phyloP scores from a whole-genome alignment of 1,140 invertebrate genomes.

The Nebria ingens region DNA sequence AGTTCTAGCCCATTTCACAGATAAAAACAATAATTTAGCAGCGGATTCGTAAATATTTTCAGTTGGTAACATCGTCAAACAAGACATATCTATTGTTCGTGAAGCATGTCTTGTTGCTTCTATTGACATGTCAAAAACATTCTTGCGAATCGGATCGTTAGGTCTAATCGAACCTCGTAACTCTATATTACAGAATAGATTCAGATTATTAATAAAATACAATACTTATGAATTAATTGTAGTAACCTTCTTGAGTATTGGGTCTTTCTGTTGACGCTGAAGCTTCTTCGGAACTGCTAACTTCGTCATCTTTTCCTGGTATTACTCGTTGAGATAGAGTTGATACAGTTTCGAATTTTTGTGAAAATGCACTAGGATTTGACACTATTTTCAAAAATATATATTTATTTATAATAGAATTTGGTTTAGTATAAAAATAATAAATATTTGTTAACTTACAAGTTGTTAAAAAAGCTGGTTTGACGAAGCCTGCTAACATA shows the following conservation, averaged over 20 bases:
- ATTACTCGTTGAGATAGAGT: background rate
- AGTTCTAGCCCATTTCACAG: constrained; percentile 65
- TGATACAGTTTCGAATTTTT: background rate
- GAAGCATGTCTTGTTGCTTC: constrained; percentile 18
- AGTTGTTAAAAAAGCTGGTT: constrained; percentile 19
- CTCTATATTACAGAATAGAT: too few species aligned
- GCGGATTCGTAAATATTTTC: constrained; percentile 64
- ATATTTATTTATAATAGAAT: background rate
- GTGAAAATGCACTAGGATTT: background rate
- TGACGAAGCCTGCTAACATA: constrained; percentile 24
- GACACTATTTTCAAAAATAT: background rate
- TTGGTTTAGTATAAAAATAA: background rate
- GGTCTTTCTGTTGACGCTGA: constrained; percentile 23
- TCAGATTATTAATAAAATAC: background rate
- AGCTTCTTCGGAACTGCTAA: constrained; percentile 60
- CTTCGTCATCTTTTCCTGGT: constrained; percentile 54
- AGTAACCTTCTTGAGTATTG: constrained; percentile 25
- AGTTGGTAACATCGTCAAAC: constrained; percentile 34
- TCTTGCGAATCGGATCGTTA: constrained; percentile 4
- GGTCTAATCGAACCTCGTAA: too few species aligned
- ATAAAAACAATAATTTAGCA: constrained; percentile 63
- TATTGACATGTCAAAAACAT: constrained; percentile 26
- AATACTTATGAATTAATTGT: constrained; percentile 8
- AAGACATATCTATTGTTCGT: constrained; percentile 25
- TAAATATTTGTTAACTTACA: constrained; percentile 15